Evolutionary conservation across 2,888 invertebrate genomes (phyloP).

Genomic region (Yponomeuta sedellus): DNA sequence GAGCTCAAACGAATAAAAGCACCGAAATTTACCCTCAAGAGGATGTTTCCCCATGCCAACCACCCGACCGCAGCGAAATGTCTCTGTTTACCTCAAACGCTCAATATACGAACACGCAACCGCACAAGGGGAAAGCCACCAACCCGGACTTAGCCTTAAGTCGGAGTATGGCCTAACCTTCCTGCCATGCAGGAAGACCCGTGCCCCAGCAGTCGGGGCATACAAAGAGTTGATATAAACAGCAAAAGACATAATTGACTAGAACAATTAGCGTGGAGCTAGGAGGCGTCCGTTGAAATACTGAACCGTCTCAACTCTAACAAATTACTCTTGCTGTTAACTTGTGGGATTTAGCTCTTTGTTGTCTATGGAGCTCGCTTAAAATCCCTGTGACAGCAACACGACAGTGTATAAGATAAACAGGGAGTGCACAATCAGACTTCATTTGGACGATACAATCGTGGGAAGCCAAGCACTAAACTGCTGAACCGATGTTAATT

Average conservation of each 20-base stretch:
- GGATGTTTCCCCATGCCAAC: slow-evolving; percentile 33
- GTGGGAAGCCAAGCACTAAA: slow-evolving; percentile 63
- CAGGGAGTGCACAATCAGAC: slow-evolving; percentile 52
- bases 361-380: slow-evolving; percentile 10
- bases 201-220: no score
- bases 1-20: slow-evolving; percentile 1
- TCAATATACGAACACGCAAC: not conserved
- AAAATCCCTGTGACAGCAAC: slow-evolving; percentile 16
- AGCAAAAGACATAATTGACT: slow-evolving; percentile 9
- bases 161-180: no score
- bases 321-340: not conserved
- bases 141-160: no score
- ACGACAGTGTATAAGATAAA: slow-evolving; percentile 35
- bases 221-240: no score
- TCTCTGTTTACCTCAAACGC: slow-evolving; percentile 16
- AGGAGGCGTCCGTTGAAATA: not conserved
- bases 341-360: slow-evolving; percentile 8
- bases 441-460: slow-evolving; percentile 53
- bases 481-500: slow-evolving; percentile 27
- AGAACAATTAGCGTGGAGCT: slow-evolving; percentile 3
- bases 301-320: not conserved
- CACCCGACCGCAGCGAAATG: slow-evolving; percentile 38
- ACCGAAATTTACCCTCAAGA: slow-evolving; percentile 1
- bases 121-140: no score
- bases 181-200: no score